Conservation (phyloP, 2,797 vertebrate species). For the Carapus acus region DNA sequence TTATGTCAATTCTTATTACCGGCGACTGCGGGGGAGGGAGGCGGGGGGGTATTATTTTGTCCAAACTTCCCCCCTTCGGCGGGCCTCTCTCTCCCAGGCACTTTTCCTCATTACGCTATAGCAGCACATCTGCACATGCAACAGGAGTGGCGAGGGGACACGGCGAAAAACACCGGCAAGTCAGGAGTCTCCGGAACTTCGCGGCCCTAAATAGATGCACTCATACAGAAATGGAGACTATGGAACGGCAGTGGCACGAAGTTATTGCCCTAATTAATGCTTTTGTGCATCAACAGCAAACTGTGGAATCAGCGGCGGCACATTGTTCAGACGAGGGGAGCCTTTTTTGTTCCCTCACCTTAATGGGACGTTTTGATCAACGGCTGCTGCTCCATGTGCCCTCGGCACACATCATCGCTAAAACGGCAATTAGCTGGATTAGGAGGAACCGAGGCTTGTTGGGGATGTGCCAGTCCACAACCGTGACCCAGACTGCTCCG, state of each 20-base stretch:
- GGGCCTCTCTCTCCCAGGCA: slow-evolving; percentile 28
- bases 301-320: slow-evolving; percentile 49
- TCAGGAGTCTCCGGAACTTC: slow-evolving; percentile 51
- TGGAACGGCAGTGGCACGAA: slow-evolving; percentile 78
- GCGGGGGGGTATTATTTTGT: slow-evolving; percentile 88
- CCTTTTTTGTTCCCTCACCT: slow-evolving; percentile 61
- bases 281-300: slow-evolving; percentile 64
- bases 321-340: slow-evolving; percentile 58
- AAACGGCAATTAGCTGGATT: slow-evolving; percentile 70
- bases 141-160: slow-evolving; percentile 65
- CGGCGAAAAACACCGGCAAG: too few species aligned
- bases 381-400: slow-evolving; percentile 59
- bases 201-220: slow-evolving; percentile 59
- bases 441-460: slow-evolving; percentile 54
- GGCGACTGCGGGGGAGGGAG: slow-evolving; percentile 75
- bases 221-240: slow-evolving; percentile 68
- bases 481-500: slow-evolving; percentile 8
- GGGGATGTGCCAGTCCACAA: slow-evolving; percentile 14
- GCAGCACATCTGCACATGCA: slow-evolving; percentile 74
- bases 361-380: slow-evolving; percentile 70
- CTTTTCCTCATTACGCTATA: slow-evolving; percentile 51
- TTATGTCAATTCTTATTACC: slow-evolving; percentile 87
- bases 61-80: slow-evolving; percentile 70
- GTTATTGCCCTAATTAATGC: slow-evolving; percentile 90
- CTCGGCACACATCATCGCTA: slow-evolving; percentile 50